Evolutionary conservation across 1,140 invertebrate genomes (phyloP), one percentile per base, ranked within the genome.

Genomic region (Antheraea mylitta): DNA sequence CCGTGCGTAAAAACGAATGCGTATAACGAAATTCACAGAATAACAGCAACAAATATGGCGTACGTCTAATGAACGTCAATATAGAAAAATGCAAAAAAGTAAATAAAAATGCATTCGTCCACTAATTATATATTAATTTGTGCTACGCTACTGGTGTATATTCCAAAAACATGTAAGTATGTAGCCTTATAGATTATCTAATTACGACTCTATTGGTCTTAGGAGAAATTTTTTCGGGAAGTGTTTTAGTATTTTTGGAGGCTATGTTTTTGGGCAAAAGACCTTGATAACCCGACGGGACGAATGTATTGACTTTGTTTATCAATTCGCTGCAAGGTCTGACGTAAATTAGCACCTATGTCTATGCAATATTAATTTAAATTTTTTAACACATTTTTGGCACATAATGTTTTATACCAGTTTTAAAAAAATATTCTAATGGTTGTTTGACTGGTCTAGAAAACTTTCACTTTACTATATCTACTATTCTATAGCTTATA

Each of bases 81-180:
- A 80, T 71, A 77, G 75, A 83, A 85, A 85, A 88, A 72, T 74
- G 69, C 83, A 81, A 78, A 83, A 85, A 78, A 75, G 69, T 90
- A 86, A 86, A 87, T 90, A 85, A 87, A 85, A 88, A 90, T 90
- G 88, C 82, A 83, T 88, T 74, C 76, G 71, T 67, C 68, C 69
- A 68, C 71, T 61, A 78, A 80, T 69, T 74, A 74, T 80, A 73
- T 86, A 71, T 80, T 83, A 73, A 77, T 81, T 60, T 79, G 75
- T 81, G 70, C 80, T 72, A 73, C 80, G 64, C 59, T 79, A 63
- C 63, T 84, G 75, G 68, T 83, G 30, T 70, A 78, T 68, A 75
- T 67, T 67, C 71, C 73, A 68, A 69, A 80, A 77, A 76, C 73
- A 87, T 87, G 86, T 89, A 77, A 84, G 88, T 90, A 77, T 53